Conservation (phyloP, 2,113 vertebrate genomes). For the Oplegnathus fasciatus region DNA sequence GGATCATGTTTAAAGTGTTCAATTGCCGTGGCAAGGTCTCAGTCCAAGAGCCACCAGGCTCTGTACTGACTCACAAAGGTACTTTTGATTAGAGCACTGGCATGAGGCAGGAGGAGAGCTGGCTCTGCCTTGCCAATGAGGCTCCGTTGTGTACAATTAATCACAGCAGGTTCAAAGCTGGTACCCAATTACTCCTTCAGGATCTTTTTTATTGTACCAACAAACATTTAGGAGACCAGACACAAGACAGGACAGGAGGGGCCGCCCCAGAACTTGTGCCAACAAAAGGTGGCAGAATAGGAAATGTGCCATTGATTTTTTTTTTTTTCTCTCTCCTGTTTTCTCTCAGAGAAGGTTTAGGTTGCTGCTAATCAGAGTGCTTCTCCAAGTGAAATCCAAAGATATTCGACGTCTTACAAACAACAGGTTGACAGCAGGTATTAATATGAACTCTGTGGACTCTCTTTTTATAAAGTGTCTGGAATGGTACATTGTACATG, state of each 20-base stretch:
- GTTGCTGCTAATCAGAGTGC: not conserved
- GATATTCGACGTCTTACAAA: not conserved
- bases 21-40: slow-evolving; percentile 33
- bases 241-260: slow-evolving; percentile 2
- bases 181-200: slow-evolving; percentile 38
- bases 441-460: not conserved
- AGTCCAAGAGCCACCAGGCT: slow-evolving; percentile 35
- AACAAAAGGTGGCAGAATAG: slow-evolving; percentile 15
- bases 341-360: not conserved
- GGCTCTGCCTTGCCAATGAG: slow-evolving; percentile 61
- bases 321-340: not conserved
- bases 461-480: not conserved
- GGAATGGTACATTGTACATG: not conserved
- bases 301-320: slow-evolving; percentile 24
- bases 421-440: not conserved
- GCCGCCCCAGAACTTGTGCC: not conserved
- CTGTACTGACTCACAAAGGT: slow-evolving; percentile 60
- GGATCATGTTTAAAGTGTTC: slow-evolving; percentile 45
- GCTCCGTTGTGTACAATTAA: slow-evolving; percentile 56
- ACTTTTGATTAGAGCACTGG: slow-evolving; percentile 71
- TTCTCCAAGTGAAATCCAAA: not conserved
- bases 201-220: slow-evolving; percentile 41
- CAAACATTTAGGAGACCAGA: slow-evolving; percentile 35
- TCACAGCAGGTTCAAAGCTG: slow-evolving; percentile 57
- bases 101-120: slow-evolving; percentile 44